Conservation (phyloP, 2,888 invertebrate genomes). For the Drosophila ezoana region DNA sequence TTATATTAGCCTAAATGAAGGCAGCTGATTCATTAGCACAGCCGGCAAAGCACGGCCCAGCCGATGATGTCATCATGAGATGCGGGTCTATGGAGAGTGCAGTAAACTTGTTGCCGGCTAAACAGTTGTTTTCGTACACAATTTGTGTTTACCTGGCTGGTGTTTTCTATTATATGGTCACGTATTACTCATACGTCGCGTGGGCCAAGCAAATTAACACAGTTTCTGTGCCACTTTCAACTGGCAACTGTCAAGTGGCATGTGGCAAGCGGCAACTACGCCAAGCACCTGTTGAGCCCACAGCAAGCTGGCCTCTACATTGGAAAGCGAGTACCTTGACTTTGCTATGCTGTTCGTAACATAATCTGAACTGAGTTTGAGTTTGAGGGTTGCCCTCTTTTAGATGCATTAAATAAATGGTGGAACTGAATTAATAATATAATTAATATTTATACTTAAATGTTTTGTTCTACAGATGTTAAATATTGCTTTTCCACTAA, state of each 20-base stretch:
- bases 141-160: constrained; percentile 41
- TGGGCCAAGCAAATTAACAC: constrained; percentile 64
- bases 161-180: constrained; percentile 51
- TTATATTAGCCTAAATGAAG: constrained; percentile 8
- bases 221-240: constrained; percentile 41
- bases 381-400: too few species aligned
- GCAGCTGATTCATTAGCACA: constrained; percentile 69
- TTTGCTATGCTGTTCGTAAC: background rate
- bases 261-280: constrained; percentile 4
- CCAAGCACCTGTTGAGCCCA: constrained; percentile 28
- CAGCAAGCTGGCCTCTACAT: background rate
- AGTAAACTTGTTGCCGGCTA: constrained; percentile 20
- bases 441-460: too few species aligned
- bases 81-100: constrained; percentile 13
- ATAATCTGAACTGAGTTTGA: background rate
- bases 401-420: too few species aligned
- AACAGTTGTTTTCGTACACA: constrained; percentile 10
- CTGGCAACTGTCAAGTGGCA: constrained; percentile 20
- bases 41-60: constrained; percentile 3
- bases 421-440: too few species aligned
- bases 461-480: too few species aligned
- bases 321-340: background rate
- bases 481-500: too few species aligned
- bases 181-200: constrained; percentile 63
- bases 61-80: constrained; percentile 46